A percentile compares a stretch with the other conserved stretches of the same genome.
These are phyloP conservation scores for Drosophila prostipennis DNA, from an alignment of 2,888 invertebrate genomes.

Conservation along the genomic window DNA sequence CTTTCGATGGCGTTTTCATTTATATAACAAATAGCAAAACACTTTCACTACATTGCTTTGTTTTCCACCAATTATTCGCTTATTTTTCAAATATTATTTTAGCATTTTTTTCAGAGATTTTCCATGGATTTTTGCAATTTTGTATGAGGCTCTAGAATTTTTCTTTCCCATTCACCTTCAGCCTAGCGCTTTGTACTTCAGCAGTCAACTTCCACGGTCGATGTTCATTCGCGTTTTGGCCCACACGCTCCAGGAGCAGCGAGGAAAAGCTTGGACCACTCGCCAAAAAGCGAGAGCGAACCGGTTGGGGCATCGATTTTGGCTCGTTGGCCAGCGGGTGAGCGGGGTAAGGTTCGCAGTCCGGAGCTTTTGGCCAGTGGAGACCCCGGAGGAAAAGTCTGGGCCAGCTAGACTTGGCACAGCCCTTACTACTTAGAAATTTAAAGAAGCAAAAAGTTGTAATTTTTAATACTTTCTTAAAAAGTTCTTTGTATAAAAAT, in stretches of 20 bases:
- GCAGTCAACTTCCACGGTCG: conserved; percentile 83
- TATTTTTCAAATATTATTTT: conserved; percentile 12
- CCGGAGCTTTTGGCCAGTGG: conserved; percentile 61
- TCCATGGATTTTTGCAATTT: conserved; percentile 32
- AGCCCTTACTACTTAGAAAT: conserved; percentile 14
- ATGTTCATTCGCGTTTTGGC: conserved; percentile 84
- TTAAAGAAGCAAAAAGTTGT: not conserved
- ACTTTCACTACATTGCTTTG: conserved; percentile 8
- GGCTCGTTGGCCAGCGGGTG: conserved; percentile 37
- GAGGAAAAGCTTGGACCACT: conserved; percentile 72
- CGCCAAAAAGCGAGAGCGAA: conserved; percentile 58
- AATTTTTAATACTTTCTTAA: not conserved
- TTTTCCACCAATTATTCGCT: conserved; percentile 31
- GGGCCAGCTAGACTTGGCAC: conserved; percentile 5
- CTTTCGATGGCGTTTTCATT: conserved; percentile 58
- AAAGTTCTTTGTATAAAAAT: too few relatives aligned
- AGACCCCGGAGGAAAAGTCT: conserved; percentile 45
- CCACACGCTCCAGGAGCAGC: conserved; percentile 75
- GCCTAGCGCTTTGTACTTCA: conserved; percentile 76
- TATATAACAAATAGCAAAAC: conserved; percentile 63
- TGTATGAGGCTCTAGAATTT: conserved; percentile 27
- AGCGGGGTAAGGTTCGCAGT: conserved; percentile 12
- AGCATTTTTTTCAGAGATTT: conserved; percentile 16
- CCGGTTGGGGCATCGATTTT: conserved; percentile 72
- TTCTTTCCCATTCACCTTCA: conserved; percentile 68